Base-by-base conservation (phyloP, 1,140 invertebrate genomes). In the Pararge aegeria region DNA sequence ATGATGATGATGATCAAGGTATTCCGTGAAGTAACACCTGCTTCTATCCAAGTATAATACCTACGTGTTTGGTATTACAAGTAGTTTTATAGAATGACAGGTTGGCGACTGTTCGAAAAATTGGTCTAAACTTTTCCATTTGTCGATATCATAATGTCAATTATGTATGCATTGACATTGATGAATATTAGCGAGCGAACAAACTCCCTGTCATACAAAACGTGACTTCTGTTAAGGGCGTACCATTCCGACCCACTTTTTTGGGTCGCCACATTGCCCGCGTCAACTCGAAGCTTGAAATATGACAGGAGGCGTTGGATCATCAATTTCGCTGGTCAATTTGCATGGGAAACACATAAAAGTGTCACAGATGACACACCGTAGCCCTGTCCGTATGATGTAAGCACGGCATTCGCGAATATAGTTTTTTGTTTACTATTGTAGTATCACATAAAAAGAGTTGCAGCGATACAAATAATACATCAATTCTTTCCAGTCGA, bases 281-380 rank as follows among this genome's bases (percentile, higher is more conserved):
- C 46, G 66, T 67, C 60, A 57, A 42, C 20, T 56, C 50, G 27
- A 61, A 46, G 52, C 40, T 60, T 71, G 66, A 75, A 73, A 69
- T 72, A 74, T 69, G 66, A 71, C 64, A 48, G 54, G 55, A 63
- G 46, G 52, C 57, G 63, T 73, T 58, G 56, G 53, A 38, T 59
- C 68, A 74, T 73, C 60, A 61, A 73, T 80, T 78, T 20, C 19
- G 37, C 29, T 48, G 57, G 53, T 48, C 55, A 49, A 80, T 83
- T 81, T 81, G 70, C 77, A 83, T 83, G 56, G 40, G 24, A 59
- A 73, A 55, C 50, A 44, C 67, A 59, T 81, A 78, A 83, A 79
- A 40, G 54, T 79, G 72, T 70, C 76, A 70, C 12, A 9, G 44
- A 56, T 81, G 72, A 75, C 70, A 73, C 69, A 66, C 40, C 19